These are phyloP conservation scores for Hippocampus guttulatus DNA, from an alignment of 2,113 vertebrate genomes.

Conservation along the genomic window DNA sequence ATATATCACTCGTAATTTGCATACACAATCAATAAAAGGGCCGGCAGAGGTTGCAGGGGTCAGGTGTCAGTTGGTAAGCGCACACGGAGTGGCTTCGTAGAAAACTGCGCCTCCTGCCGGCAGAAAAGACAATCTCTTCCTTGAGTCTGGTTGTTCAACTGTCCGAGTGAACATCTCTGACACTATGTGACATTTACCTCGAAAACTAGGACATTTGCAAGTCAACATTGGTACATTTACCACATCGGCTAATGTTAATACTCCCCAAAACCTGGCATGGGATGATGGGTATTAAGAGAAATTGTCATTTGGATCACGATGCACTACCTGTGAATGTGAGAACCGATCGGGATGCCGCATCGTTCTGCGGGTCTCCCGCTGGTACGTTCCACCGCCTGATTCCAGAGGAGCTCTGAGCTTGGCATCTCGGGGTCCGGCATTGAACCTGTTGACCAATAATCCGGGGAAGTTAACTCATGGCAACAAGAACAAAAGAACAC, in stretches of 20 bases:
- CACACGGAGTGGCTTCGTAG: too few relatives aligned
- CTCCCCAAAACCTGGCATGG: constrained; percentile 55
- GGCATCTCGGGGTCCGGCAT: constrained; percentile 16
- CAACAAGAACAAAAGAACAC: not conserved
- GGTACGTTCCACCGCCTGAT: not conserved
- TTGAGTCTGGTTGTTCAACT: too few relatives aligned
- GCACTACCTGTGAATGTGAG: constrained; percentile 36
- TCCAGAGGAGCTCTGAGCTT: constrained; percentile 9
- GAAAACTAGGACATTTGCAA: not conserved
- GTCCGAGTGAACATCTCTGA: too few relatives aligned
- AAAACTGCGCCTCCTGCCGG: too few relatives aligned
- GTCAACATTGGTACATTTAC: not conserved
- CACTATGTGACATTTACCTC: not conserved
- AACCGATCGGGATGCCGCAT: constrained; percentile 23
- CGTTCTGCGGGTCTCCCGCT: constrained; percentile 12
- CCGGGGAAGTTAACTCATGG: not conserved
- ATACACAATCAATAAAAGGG: too few relatives aligned
- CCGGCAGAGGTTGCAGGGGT: too few relatives aligned
- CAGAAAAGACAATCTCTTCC: too few relatives aligned
- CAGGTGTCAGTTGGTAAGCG: too few relatives aligned
- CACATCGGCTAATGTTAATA: constrained; percentile 56
- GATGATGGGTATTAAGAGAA: not conserved
- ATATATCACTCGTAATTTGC: too few relatives aligned
- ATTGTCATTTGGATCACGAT: not conserved
- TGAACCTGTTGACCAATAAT: constrained; percentile 30